Evolutionary conservation across 2,888 invertebrate species (phyloP), one percentile per base, ranked within the genome.

Genomic region (Drosophila stalkeri): DNA sequence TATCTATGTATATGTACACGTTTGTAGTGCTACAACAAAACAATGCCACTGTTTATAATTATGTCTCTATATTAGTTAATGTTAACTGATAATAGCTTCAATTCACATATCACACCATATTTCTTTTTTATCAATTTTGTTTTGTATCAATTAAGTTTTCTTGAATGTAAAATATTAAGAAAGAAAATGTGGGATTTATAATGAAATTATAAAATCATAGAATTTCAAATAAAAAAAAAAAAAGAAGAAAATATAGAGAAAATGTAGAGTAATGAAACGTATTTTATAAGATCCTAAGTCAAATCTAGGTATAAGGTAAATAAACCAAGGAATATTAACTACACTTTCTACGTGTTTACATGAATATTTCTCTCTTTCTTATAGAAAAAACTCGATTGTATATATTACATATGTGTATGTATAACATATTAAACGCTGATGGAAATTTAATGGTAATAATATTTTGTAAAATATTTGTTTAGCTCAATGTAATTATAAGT

Each of bases 401-500:
- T 23, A 11, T 47, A 27, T n/a, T n/a, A 9, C 27, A 4, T 27
- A 27, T n/a, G n/a, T n/a, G n/a, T n/a, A n/a, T n/a, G n/a, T n/a
- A n/a, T n/a, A 43, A 23, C 39, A 27, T 37, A 46, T 7, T 12
- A 12, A 37, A 11, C 31, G 16, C 18, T 43, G 9, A 44, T 23
- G 57, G 33, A 46, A 35, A 20, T 57, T 44, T 35, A 33, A 57
- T 23, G 33, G 18, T 57, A 46, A 16, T 20, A 33, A 57, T 31
- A 57, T 49, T 35, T 14, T 23, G 20, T 7, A 14, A 27, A 52
- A 44, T 52, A 33, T 39, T 67, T 62, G 27, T 20, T 33, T 23
- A 37, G 47, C 56, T 11, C 44, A 33, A 14, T 33, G 35, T 39
- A 74, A 67, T 73, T 62, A 73, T 16, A 18, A n/a, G 9, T 54